Conservation (phyloP, 1,140 invertebrate species). For the Ceratina calcarata region DNA sequence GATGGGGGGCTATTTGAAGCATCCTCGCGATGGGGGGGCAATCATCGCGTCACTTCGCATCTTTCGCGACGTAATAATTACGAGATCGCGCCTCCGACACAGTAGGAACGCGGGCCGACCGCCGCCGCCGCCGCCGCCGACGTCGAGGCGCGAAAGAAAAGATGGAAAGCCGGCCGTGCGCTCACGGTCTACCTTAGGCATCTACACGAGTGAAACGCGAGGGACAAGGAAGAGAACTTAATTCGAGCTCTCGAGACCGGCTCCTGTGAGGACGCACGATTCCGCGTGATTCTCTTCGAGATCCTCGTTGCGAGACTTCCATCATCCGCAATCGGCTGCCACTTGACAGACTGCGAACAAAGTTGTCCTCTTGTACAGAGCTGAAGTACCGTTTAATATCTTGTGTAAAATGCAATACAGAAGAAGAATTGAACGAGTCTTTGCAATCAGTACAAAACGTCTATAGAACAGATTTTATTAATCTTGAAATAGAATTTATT, state of each 20-base stretch:
- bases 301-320: neutral
- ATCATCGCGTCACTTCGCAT: conserved; percentile 68
- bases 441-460: too few species aligned
- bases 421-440: too few species aligned
- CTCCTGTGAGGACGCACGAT: conserved; percentile 34
- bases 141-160: conserved; percentile 43
- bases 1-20: conserved; percentile 41
- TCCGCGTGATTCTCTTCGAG: conserved; percentile 37
- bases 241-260: conserved; percentile 48
- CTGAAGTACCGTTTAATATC: too few species aligned
- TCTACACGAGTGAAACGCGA: conserved; percentile 32
- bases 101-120: conserved; percentile 22
- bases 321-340: neutral
- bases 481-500: too few species aligned
- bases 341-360: too few species aligned
- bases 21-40: conserved; percentile 59
- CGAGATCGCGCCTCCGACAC: conserved; percentile 64
- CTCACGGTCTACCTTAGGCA: neutral
- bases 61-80: conserved; percentile 67
- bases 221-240: conserved; percentile 36
- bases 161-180: conserved; percentile 5
- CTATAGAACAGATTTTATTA: too few species aligned
- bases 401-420: too few species aligned
- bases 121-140: too few species aligned
- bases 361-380: too few species aligned